Evolutionary conservation across 2,797 vertebrate genomes (phyloP), one percentile per base, ranked within the genome.

Genomic region (Manis javanica): DNA sequence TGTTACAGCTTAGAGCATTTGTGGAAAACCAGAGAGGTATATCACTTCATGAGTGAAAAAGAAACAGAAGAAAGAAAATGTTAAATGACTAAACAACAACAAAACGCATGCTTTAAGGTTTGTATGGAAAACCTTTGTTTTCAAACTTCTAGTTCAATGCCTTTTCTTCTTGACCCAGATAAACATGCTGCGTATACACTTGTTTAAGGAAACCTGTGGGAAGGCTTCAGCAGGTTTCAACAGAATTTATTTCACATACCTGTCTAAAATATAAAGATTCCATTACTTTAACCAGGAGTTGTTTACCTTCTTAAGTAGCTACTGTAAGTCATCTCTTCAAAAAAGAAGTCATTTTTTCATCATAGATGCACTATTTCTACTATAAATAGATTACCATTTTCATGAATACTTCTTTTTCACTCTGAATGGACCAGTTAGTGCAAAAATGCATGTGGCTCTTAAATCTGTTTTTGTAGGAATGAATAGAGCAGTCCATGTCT

Each of bases 251-350:
- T 85, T 92, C 46, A 92, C 31, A 29, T 77, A 59, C 66, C 49
- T 81, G 64, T n/a, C 31, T 96, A 83, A 90, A 96, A 95, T 78
- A 39, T 26, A 53, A 88, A 97, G 89, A 34, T 66, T 26, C 29
- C 42, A 61, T 39, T 1, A 3, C n/a, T 95, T 92, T 77, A 85
- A 68, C 21, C 13, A 91, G 63, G 61, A 71, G 46, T 66, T 95
- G 23, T 61, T 95, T 87, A 69, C 10, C 1, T 84, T 90, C n/a
- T 87, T 83, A 83, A 87, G 51, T 49, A 63, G 29, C 49, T 55
- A 55, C 46, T 66, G 2, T 68, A 69, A 69, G 37, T 92, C 89
- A 91, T 85, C 51, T 49, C 31, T 39, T 46, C 42, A 46, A 46
- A 46, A 59, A 92, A 90, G 49, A 83, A 51, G n/a, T 37, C 5